Evolutionary conservation across 2,888 invertebrate genomes (phyloP).

Genomic region (Synergus laeviventris): DNA sequence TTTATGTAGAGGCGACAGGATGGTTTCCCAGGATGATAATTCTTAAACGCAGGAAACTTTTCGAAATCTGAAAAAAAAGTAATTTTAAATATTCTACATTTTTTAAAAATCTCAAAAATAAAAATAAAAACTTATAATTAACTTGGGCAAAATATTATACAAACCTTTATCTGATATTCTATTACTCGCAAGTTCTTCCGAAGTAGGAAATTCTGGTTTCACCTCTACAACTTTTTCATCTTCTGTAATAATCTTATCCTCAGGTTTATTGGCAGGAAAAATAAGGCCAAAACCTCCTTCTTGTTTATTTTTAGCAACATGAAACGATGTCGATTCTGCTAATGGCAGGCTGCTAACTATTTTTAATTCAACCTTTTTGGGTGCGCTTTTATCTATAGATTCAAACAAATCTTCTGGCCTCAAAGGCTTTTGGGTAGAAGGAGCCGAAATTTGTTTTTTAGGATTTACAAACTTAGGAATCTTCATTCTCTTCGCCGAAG

Average conservation of each 20-base stretch:
- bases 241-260: conserved; percentile 52
- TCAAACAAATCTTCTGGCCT: conserved; percentile 80
- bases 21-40: conserved; percentile 89
- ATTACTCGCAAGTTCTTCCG: conserved; percentile 82
- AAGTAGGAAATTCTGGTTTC: conserved; percentile 78
- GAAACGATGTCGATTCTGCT: conserved; percentile 26
- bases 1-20: conserved; percentile 94
- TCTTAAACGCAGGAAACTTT: conserved; percentile 88
- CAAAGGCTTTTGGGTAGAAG: conserved; percentile 64
- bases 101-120: conserved; percentile 8
- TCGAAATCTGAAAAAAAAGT: conserved; percentile 80
- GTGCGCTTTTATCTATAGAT: conserved; percentile 73
- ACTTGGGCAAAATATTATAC: conserved; percentile 39
- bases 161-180: conserved; percentile 82
- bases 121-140: conserved; percentile 22
- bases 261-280: conserved; percentile 63
- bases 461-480: conserved; percentile 78
- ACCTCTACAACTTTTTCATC: conserved; percentile 55
- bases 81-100: conserved; percentile 28
- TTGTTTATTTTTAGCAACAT: conserved; percentile 45
- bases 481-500: conserved; percentile 76
- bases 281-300: conserved; percentile 71
- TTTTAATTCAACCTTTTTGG: conserved; percentile 78
- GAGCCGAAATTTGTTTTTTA: conserved; percentile 71
- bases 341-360: conserved; percentile 61